Evolutionary conservation across 2,888 invertebrate species (phyloP), one percentile per base, ranked within the genome.

Genomic region (Chymomyza amoena): DNA sequence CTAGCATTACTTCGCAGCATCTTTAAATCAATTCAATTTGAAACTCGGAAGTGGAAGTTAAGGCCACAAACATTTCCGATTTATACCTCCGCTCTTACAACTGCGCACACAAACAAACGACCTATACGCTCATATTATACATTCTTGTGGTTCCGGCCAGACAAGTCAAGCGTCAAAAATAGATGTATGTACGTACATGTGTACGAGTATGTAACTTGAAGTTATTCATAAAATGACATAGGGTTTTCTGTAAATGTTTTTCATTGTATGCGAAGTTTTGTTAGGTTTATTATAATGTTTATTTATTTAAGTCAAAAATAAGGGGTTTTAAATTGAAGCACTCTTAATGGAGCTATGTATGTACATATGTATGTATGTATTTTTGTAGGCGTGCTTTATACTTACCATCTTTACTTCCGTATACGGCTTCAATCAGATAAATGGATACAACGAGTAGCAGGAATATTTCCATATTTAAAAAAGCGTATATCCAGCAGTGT

Each of bases 341-440:
- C 36, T 9, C 36, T 36, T 4, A 36, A 36, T 9, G 9, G 36
- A 1, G 36, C 6, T 36, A 36, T 9, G 9, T 36, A 36, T 36
- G 36, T 32, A 32, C 5, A 5, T 32, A 32, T 32, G 32, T 32
- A 32, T 4, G 4, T 39, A 13, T 10, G 39, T 4, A 13, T 6
- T 0, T 1, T 10, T 45, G 39, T 15, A 45, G 39, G 39, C 39
- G 39, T 45, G 39, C 39, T 45, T 13, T 45, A 45, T 61, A 77
- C 84, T 77, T 69, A 84, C 84, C 84, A 73, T 84, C 84, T 73
- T 77, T 84, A 54, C 80, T 80, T 66, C 82, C 84, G 36, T 64
- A 39, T 70, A 66, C 71, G 52, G 72, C 61, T 64, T 74, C 75
- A 45, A 45, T 13, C 39, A 45, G 39, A 45, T 45, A 45, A 45